Evolutionary conservation across 2,113 vertebrate species (phyloP).

Genomic region (Xenopus tropicalis): DNA sequence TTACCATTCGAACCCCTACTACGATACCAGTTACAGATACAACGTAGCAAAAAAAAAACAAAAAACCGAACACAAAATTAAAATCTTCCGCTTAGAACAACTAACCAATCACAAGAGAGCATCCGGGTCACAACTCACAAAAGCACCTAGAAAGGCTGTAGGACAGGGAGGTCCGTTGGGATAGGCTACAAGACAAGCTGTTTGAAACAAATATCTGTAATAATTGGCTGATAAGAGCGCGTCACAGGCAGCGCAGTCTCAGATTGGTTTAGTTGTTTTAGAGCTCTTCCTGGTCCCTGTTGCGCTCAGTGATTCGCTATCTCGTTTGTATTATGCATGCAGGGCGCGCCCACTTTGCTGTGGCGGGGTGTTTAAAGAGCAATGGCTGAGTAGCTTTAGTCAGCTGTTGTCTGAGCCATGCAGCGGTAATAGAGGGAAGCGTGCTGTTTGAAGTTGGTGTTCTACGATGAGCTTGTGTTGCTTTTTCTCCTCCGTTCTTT

Average conservation of each 20-base stretch:
- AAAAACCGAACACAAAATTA: neutral
- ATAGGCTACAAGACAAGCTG: neutral
- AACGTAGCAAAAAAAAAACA: no score
- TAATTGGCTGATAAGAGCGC: slow-evolving; percentile 10
- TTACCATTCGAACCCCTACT: no score
- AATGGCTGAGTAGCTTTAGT: neutral
- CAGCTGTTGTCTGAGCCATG: slow-evolving; percentile 36
- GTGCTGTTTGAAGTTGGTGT: no score
- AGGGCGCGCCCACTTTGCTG: neutral
- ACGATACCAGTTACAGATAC: no score
- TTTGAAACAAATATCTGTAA: neutral
- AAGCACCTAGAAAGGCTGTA: neutral
- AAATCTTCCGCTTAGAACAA: slow-evolving; percentile 14
- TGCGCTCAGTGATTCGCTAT: no score
- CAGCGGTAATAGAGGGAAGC: slow-evolving; percentile 22
- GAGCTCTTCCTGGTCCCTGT: no score
- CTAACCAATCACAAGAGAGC: slow-evolving; percentile 13
- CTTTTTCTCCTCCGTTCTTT: no score
- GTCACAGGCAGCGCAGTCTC: no score
- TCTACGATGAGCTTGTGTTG: no score
- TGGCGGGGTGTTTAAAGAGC: slow-evolving; percentile 14
- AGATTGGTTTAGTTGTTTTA: no score
- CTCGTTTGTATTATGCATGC: neutral
- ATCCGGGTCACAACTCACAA: neutral
- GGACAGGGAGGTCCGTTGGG: neutral